A percentile compares a stretch with the other conserved stretches of the same genome.
Evolutionary conservation across 2,888 invertebrate genomes (phyloP).

Genomic region (Myathropa florea): DNA sequence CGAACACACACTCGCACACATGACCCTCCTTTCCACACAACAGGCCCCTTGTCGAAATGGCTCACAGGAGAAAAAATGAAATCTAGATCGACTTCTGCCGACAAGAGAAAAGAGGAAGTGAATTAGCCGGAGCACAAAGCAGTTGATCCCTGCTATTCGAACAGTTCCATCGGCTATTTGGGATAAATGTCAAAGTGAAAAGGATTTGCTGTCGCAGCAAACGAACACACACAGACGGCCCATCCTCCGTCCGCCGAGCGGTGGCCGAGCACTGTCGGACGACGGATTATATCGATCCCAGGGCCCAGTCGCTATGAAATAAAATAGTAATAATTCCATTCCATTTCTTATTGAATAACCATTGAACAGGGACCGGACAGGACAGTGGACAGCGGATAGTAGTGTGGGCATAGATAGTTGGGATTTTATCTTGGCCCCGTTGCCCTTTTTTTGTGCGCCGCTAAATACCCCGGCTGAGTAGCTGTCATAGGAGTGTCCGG

Average conservation of each 20-base stretch:
- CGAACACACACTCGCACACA: slow-evolving; percentile 8
- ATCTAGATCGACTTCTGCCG: slow-evolving; percentile 61
- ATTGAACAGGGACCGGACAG: not conserved
- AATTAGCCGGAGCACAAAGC: slow-evolving; percentile 68
- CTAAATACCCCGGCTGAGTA: slow-evolving; percentile 54
- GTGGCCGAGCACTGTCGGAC: slow-evolving; percentile 50
- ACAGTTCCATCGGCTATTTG: slow-evolving; percentile 66
- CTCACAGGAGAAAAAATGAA: slow-evolving; percentile 17
- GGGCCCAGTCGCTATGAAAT: slow-evolving; percentile 28
- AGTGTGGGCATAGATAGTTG: slow-evolving; percentile 16
- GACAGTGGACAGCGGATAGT: not conserved
- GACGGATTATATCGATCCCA: slow-evolving; percentile 62
- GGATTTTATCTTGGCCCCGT: slow-evolving; percentile 39
- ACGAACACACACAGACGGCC: not conserved
- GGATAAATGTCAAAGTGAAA: slow-evolving; percentile 71
- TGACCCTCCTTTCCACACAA: no score
- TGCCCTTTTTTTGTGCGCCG: slow-evolving; percentile 2
- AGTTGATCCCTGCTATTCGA: slow-evolving; percentile 67
- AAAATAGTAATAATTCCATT: slow-evolving; percentile 69
- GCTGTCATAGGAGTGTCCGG: slow-evolving; percentile 60
- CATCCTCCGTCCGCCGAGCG: not conserved
- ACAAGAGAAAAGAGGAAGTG: slow-evolving; percentile 53
- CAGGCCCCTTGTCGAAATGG: not conserved
- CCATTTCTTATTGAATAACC: slow-evolving; percentile 61
- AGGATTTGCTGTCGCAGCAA: slow-evolving; percentile 65